phyloP scores from a whole-genome alignment of 2,888 invertebrate species.

The Mesopsocus fuscifrons region DNA sequence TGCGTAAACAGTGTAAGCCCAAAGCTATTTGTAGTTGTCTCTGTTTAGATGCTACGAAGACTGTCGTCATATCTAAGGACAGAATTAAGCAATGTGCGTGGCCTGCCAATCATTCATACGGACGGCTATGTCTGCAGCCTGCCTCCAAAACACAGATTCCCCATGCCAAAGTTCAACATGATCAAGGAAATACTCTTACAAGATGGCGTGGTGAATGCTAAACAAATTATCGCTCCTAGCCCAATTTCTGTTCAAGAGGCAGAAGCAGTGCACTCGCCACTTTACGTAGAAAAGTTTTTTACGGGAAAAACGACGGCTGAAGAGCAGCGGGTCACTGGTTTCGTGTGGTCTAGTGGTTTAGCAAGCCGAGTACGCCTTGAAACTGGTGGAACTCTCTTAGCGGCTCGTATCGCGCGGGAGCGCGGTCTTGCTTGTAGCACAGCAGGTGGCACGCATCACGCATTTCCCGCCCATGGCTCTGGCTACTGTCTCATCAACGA shows the following conservation, averaged over 20 bases:
- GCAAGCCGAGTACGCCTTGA: constrained; percentile 20
- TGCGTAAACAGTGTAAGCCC: too few relatives aligned
- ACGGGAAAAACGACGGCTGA: constrained; percentile 17
- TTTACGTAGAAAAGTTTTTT: constrained; percentile 20
- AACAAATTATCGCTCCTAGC: constrained; percentile 14
- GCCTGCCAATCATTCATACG: constrained; percentile 16
- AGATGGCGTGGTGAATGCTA: constrained; percentile 14
- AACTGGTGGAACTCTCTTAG: constrained; percentile 21
- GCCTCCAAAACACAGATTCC: constrained; percentile 16
- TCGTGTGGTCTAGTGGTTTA: constrained; percentile 20
- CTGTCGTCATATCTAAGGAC: too few relatives aligned
- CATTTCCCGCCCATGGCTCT: constrained; percentile 20
- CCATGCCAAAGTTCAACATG: constrained; percentile 16
- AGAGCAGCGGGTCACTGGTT: constrained; percentile 20
- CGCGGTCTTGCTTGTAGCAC: constrained; percentile 22
- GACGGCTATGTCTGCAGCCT: constrained; percentile 16
- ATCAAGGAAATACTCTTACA: constrained; percentile 13
- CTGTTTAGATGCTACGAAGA: too few relatives aligned
- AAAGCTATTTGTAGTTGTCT: too few relatives aligned
- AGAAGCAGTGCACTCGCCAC: constrained; percentile 14
- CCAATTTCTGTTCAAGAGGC: constrained; percentile 14
- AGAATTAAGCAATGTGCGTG: too few relatives aligned
- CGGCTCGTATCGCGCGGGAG: constrained; percentile 18
- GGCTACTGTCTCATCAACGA: constrained; percentile 23
- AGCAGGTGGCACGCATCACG: constrained; percentile 23